Evolutionary conservation across 1,140 invertebrate species (phyloP).

Genomic region (Colletes latitarsis): DNA sequence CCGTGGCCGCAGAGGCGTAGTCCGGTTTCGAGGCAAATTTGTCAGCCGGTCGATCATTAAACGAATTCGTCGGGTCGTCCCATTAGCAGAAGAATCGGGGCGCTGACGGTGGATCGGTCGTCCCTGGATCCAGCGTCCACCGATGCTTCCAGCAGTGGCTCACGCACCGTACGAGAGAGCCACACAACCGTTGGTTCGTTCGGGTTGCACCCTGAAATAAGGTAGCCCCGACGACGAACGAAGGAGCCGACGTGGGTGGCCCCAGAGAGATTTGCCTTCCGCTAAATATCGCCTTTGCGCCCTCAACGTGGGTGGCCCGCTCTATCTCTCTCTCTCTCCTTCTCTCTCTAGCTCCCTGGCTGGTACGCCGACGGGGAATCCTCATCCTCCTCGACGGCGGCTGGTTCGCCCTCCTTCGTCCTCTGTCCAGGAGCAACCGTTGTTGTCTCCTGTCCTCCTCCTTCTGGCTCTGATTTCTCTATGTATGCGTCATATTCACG

Average conservation of each 20-base stretch:
- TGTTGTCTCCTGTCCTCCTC: conserved; percentile 68
- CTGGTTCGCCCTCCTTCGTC: conserved; percentile 41
- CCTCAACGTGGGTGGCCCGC: conserved; percentile 78
- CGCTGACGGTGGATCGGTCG: conserved; percentile 6
- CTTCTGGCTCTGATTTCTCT: conserved; percentile 34
- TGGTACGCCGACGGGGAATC: conserved; percentile 60
- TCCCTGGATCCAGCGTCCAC: conserved; percentile 15
- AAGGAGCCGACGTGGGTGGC: conserved; percentile 75
- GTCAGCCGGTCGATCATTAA: conserved; percentile 36
- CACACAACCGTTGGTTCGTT: conserved; percentile 41
- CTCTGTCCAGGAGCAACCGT: conserved; percentile 46
- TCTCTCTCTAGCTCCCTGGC: conserved; percentile 40
- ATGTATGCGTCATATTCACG: conserved; percentile 4
- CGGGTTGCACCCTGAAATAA: conserved; percentile 72
- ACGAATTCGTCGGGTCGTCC: conserved; percentile 28
- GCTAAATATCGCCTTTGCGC: conserved; percentile 81
- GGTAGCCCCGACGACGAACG: conserved; percentile 69
- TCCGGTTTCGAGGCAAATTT: conserved; percentile 30
- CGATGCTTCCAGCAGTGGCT: conserved; percentile 13
- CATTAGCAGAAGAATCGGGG: conserved; percentile 26
- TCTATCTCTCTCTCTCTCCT: conserved; percentile 30
- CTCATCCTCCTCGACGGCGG: conserved; percentile 55
- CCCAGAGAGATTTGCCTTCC: conserved; percentile 79
- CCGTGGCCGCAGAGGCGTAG: background rate
- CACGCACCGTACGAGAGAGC: conserved; percentile 32